Evolutionary conservation across 2,888 invertebrate genomes (phyloP).

Genomic region (Brassicogethes aeneus): DNA sequence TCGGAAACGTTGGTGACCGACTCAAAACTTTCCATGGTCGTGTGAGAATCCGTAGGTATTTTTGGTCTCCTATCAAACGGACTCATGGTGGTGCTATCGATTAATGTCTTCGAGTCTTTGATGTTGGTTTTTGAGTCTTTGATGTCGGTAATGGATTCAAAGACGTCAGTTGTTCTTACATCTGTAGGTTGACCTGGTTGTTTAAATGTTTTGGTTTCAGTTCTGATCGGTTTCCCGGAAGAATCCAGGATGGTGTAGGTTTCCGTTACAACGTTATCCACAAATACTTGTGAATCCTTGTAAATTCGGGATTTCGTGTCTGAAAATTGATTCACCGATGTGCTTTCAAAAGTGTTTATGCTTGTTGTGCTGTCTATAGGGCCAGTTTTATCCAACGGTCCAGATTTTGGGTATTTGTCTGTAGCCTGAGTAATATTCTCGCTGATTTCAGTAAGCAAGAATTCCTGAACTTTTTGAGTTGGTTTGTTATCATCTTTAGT

Average conservation of each 20-base stretch:
- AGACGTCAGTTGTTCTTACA: neutral
- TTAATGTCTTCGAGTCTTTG: conserved; percentile 15
- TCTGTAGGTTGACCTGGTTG: neutral
- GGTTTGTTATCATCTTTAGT: conserved; percentile 7
- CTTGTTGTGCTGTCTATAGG: neutral
- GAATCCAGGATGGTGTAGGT: neutral
- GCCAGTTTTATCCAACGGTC: neutral
- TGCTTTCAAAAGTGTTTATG: neutral
- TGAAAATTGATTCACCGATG: neutral
- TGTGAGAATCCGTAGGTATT: conserved; percentile 19
- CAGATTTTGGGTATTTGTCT: neutral
- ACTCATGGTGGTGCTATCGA: conserved; percentile 8
- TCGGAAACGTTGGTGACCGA: conserved; percentile 23
- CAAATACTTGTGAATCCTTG: neutral
- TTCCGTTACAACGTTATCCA: neutral
- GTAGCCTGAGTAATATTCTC: conserved; percentile 22
- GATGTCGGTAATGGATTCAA: conserved; percentile 5
- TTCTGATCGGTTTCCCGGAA: conserved; percentile 1
- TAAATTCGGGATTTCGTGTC: neutral
- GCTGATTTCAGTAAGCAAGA: conserved; percentile 23
- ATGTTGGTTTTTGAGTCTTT: conserved; percentile 16
- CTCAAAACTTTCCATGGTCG: conserved; percentile 23
- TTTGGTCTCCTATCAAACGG: neutral
- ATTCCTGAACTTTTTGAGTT: conserved; percentile 15
- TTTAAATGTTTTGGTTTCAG: neutral